Evolutionary conservation across 2,797 vertebrate species (phyloP).

Genomic region (Chaunax sp.): DNA sequence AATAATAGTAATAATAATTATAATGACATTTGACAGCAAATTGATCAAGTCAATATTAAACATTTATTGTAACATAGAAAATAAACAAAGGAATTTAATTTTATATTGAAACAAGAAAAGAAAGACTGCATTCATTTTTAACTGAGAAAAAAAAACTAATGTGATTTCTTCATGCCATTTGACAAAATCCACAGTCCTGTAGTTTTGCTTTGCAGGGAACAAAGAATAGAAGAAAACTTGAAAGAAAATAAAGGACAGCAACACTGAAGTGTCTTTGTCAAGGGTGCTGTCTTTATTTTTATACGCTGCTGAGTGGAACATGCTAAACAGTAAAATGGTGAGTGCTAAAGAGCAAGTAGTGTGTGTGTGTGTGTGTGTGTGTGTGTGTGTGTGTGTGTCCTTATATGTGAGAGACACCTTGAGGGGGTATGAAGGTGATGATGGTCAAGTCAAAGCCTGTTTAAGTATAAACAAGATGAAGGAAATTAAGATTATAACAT

Average conservation of each 20-base stretch:
- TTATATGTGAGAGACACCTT: slow-evolving; percentile 66
- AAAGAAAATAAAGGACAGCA: slow-evolving; percentile 37
- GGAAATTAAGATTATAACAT: slow-evolving; percentile 20
- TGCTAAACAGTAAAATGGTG: slow-evolving; percentile 62
- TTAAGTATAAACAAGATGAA: slow-evolving; percentile 46
- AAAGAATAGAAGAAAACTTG: slow-evolving; percentile 42
- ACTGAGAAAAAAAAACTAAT: neutral
- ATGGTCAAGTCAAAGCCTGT: slow-evolving; percentile 59
- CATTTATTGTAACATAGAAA: neutral
- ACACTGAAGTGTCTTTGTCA: slow-evolving; percentile 60
- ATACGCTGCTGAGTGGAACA: slow-evolving; percentile 64
- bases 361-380: slow-evolving; percentile 12
- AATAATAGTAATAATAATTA: neutral
- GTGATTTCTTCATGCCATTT: slow-evolving; percentile 1
- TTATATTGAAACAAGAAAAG: neutral
- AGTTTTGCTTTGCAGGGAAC: slow-evolving; percentile 18
- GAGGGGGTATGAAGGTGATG: slow-evolving; percentile 63
- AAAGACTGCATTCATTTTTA: neutral
- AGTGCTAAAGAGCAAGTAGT: slow-evolving; percentile 38
- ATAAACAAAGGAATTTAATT: neutral
- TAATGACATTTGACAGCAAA: neutral
- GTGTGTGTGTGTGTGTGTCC: neutral
- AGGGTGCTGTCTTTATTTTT: slow-evolving; percentile 65
- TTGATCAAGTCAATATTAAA: neutral
- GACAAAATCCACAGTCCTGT: slow-evolving; percentile 10